Evolutionary conservation across 2,888 invertebrate species (phyloP), one percentile per base, ranked within the genome.

Genomic region (Lithophane leautieri): DNA sequence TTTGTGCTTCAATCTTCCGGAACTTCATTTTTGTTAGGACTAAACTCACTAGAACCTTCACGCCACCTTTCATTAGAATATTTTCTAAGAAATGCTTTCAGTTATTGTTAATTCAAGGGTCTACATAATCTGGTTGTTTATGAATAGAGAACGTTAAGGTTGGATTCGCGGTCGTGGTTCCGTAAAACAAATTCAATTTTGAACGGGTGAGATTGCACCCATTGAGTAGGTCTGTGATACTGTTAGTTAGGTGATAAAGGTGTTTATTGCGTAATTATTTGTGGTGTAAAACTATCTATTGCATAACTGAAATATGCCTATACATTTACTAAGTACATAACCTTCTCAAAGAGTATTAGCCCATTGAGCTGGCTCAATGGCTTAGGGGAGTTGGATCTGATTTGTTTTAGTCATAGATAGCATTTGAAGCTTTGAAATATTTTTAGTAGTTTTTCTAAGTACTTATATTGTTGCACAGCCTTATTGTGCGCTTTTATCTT

Each of bases 141-240:
- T 62, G 66, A 70, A 76, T 77, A 78, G 70, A 81, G 76, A 73
- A 81, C 73, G 88, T 88, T 88, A 86, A 87, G 89, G 86, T 90
- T 89, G 83, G 90, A 88, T 90, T 89, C 90, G 83, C 89, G 83
- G 88, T 83, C 76, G 79, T 88, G 85, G 83, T 82, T 87, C 85
- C 84, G 90, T 88, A 90, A 91, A 91, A 83, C 90, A 85, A 92
- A 92, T 92, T 90, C 83, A 88, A 92, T 91, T 91, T 83, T 85
- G 82, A 85, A 90, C 89, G 90, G 81, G 70, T 78, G 66, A 84
- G 52, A 68, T 80, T 78, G 81, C 81, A 81, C 83, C 85, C 79
- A 79, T n/a, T n/a, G n/a, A 52, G 11, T 44, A 44, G 34, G 16
- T 34, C 42, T 19, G 16, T 40, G 6, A 25, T 73, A 84, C 67